These are phyloP conservation scores for Busseola fusca DNA, from an alignment of 2,888 invertebrate genomes.

Conservation along the genomic window DNA sequence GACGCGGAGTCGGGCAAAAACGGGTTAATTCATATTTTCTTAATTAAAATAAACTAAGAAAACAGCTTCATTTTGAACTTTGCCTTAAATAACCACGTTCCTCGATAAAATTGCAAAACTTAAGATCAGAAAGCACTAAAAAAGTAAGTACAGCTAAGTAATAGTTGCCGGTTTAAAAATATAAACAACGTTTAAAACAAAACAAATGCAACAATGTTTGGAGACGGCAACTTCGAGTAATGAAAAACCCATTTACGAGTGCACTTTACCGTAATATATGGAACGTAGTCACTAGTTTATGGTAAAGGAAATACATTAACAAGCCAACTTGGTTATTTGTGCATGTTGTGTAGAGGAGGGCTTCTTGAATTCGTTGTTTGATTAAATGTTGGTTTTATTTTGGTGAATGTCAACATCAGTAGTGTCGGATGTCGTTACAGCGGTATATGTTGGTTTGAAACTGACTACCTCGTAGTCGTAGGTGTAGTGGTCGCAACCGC, in stretches of 20 bases:
- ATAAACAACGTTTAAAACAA: slow-evolving; percentile 11
- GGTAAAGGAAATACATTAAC: slow-evolving; percentile 35
- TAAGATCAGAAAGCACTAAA: not conserved
- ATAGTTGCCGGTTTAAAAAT: slow-evolving; percentile 4
- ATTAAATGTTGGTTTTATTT: slow-evolving; percentile 1
- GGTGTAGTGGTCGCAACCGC: no score
- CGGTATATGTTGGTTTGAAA: not conserved
- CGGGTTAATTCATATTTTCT: not conserved
- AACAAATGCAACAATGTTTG: slow-evolving; percentile 15
- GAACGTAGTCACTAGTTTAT: slow-evolving; percentile 40
- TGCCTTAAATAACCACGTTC: not conserved
- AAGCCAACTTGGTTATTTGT: slow-evolving; percentile 1
- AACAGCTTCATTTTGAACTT: not conserved
- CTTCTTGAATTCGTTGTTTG: slow-evolving; percentile 1
- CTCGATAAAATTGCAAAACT: not conserved
- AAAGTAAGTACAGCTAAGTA: slow-evolving; percentile 6
- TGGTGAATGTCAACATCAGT: not conserved
- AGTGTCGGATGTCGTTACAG: no score
- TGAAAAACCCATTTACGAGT: slow-evolving; percentile 52
- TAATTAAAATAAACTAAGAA: not conserved
- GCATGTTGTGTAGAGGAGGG: not conserved
- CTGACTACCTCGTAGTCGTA: not conserved
- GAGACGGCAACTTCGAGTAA: slow-evolving; percentile 42
- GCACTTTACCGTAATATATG: slow-evolving; percentile 41
- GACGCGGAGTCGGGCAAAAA: not conserved